Evolutionary conservation across 2,888 invertebrate species (phyloP), one percentile per base, ranked within the genome.

Genomic region (Tigriopus californicus): DNA sequence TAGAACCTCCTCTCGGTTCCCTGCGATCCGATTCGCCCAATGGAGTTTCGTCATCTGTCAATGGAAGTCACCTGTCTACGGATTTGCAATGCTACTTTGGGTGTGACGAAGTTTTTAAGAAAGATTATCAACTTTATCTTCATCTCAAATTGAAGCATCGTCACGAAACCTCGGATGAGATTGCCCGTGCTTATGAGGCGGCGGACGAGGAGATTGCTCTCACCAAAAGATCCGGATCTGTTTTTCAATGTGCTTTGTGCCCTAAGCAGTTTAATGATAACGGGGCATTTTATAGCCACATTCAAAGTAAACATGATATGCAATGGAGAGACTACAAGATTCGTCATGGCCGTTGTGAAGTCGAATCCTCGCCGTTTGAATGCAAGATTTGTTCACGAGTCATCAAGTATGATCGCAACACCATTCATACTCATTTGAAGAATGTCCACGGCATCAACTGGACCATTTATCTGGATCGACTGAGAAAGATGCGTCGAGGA

Each of bases 51-150:
- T 6, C 15, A 15, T n/a, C 15, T 44, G 41, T n/a, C 18, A 46
- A 44, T 22, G 49, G 49, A 3, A 15, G 20, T 5, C 15, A 18
- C 6, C 5, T 56, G 15, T n/a, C 42, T 15, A 56, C 56, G 15
- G 56, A 56, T 56, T 42, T 59, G 15, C 59, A 49, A 33, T 59
- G 59, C 24, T 33, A 49, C n/a, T 59, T 52, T 51, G 49, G 49
- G 2, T 59, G 59, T 15, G 49, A 59, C 33, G 59, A 59, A 20
- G 41, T 44, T 1, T 59, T 59, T 40, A 52, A 40, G 15, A 59
- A 59, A 42, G 59, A 59, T n/a, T 59, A 59, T 25, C 59, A 59
- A 33, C 59, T 59, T 8, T 44, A 49, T 25, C 52, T 59, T 10
- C 59, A 59, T 59, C 15, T 59, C 1, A 40, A 49, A 15, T 22